Evolutionary conservation across 2,888 invertebrate species (phyloP), one percentile per base, ranked within the genome.

Genomic region (Zygothrica quintamaculata): DNA sequence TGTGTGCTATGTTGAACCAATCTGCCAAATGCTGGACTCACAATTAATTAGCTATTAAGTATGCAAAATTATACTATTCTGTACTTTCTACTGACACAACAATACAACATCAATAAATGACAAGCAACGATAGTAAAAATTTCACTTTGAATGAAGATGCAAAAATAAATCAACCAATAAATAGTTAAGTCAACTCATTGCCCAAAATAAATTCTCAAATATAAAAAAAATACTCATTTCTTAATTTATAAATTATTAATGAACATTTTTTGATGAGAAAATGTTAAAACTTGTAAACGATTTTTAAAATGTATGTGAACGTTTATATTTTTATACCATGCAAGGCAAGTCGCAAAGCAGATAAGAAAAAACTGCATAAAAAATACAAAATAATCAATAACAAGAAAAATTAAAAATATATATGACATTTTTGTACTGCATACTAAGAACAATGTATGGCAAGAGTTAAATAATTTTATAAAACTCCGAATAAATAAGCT

Each of bases 291-390:
- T 71, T 65, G n/a, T n/a, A 71, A 65, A 80, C 60, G 64, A 69
- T 84, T 81, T 78, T 78, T 74, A 81, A n/a, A 71, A 70, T 71
- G 80, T 65, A 84, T 84, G 78, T 74, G 71, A 81, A 77, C 80
- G 79, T 84, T 86, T 86, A 84, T 84, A 86, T 87, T 88, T 84
- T 74, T 85, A 85, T 75, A 84, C 79, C 84, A 87, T 77, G 76
- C 67, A 67, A 82, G 70, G 67, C 82, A 76, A 72, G 62, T 57
- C 57, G 64, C 46, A 61, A 59, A 61, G 59, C 1, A 29, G 2
- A 29, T 29, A n/a, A 29, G 29, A 29, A 22, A 77, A 78, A 40
- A 73, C 60, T 66, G 72, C 72, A 67, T 71, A 46, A 40, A 65
- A 74, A 47, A 71, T 50, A 50, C 37, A 43, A 57, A 50, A 44